phyloP scores from a whole-genome alignment of 1,140 invertebrate species.

The Drosophila baimaii region DNA sequence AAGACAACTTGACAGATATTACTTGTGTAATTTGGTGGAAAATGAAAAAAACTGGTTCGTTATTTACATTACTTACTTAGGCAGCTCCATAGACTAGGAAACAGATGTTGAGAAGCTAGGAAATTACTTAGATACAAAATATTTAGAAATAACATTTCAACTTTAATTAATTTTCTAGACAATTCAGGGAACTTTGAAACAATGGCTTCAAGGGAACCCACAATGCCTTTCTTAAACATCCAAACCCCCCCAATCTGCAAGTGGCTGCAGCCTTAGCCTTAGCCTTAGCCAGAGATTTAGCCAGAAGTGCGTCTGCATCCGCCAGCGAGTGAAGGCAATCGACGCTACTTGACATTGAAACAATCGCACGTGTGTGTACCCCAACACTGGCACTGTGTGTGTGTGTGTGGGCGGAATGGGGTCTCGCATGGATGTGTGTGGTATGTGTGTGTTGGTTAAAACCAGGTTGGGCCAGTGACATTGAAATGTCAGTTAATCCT shows the following conservation, averaged over 20 bases:
- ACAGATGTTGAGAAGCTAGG: background rate
- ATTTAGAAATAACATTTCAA: background rate
- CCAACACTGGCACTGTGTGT: no score
- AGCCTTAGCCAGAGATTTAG: slow-evolving; percentile 19
- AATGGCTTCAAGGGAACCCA: background rate
- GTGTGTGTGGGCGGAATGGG: slow-evolving; percentile 6
- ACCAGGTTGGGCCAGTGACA: slow-evolving; percentile 55
- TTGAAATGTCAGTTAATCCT: slow-evolving; percentile 67
- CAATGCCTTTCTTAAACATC: slow-evolving; percentile 3
- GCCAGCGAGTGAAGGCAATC: slow-evolving; percentile 34
- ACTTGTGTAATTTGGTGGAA: background rate
- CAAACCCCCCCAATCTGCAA: slow-evolving; percentile 7
- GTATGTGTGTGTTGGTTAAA: slow-evolving; percentile 14
- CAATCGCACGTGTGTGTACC: slow-evolving; percentile 55
- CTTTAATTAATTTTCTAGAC: background rate
- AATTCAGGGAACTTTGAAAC: background rate
- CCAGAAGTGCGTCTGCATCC: slow-evolving; percentile 54
- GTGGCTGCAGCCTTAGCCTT: slow-evolving; percentile 13
- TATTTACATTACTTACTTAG: no score
- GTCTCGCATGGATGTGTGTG: background rate
- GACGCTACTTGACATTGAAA: slow-evolving; percentile 71
- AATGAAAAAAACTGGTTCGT: no score
- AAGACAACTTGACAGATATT: background rate
- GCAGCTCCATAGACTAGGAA: no score
- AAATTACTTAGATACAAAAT: background rate